Evolutionary conservation across 2,113 vertebrate species (phyloP).

Genomic region (Rousettus leschenaultii): DNA sequence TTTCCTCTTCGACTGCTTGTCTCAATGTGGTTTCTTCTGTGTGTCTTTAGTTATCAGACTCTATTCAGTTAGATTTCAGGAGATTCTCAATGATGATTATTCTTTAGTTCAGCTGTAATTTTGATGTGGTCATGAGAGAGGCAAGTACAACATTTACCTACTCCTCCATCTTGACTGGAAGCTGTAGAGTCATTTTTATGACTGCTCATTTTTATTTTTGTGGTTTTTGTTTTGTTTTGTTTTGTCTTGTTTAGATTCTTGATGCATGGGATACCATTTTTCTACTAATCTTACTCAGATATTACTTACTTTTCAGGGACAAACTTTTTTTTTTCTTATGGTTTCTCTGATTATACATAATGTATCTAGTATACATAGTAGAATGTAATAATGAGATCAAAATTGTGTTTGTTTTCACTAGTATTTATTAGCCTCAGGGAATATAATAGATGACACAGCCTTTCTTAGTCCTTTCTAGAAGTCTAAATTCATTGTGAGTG

Average conservation of each 20-base stretch:
- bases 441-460: neutral
- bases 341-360: neutral
- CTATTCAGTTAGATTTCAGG: no score
- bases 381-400: neutral
- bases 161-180: no score
- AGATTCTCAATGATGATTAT: no score
- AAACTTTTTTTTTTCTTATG: neutral
- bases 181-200: neutral
- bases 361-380: neutral
- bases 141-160: no score
- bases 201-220: neutral
- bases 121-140: no score
- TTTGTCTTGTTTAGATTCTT: neutral
- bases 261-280: neutral
- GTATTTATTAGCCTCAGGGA: neutral
- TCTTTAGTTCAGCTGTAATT: no score
- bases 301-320: neutral
- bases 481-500: neutral
- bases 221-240: neutral
- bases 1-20: no score
- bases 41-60: no score
- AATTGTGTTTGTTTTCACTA: neutral
- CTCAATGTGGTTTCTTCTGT: no score
- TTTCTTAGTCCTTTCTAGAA: neutral
- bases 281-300: neutral